Evolutionary conservation across 2,888 invertebrate genomes (phyloP).

Genomic region (Megalurothrips usitatus): DNA sequence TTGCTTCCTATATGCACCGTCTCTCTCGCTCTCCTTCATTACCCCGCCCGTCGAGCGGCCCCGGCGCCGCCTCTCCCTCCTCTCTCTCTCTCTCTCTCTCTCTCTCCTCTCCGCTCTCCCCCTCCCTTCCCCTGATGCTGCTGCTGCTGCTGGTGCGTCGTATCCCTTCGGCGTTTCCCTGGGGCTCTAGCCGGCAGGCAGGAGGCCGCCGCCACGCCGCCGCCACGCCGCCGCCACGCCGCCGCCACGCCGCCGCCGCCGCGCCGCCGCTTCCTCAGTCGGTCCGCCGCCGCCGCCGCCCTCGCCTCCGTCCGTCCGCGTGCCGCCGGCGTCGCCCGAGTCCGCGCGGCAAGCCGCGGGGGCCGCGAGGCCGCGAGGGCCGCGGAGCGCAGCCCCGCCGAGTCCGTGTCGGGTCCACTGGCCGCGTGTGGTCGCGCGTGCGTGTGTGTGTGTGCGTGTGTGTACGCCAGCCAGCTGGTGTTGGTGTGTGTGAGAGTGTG

Average conservation of each 20-base stretch:
- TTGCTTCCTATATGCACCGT: too few relatives aligned
- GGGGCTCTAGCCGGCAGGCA: too few relatives aligned
- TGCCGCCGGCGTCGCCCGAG: background rate
- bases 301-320: background rate
- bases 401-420: background rate
- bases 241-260: background rate
- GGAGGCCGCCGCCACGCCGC: background rate
- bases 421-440: background rate
- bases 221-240: background rate
- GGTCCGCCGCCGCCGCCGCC: background rate
- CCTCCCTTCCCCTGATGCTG: background rate
- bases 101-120: background rate
- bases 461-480: too few relatives aligned
- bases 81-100: background rate
- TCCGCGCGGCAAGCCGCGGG: background rate
- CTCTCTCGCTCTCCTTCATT: too few relatives aligned
- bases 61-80: background rate
- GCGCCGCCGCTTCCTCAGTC: background rate
- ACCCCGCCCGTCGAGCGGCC: too few relatives aligned
- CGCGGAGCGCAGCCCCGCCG: background rate
- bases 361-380: background rate
- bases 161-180: too few relatives aligned
- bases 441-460: too few relatives aligned
- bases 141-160: too few relatives aligned
- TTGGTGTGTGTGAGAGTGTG: background rate